These are phyloP conservation scores for Cecropterus lyciades DNA, from an alignment of 1,140 invertebrate species.

Conservation along the genomic window DNA sequence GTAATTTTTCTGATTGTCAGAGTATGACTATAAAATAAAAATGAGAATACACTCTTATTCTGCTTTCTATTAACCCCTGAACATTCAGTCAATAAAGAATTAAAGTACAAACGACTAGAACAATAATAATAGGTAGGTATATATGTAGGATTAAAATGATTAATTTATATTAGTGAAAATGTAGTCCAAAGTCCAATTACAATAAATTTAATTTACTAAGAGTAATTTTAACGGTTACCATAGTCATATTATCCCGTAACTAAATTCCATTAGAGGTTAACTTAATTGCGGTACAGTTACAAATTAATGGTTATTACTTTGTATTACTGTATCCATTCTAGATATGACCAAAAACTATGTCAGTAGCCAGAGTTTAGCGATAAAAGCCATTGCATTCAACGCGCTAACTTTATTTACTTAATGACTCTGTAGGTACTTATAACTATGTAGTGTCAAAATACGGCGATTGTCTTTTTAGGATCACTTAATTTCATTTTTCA, in stretches of 20 bases:
- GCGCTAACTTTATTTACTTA: conserved; percentile 6
- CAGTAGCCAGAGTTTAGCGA: background rate
- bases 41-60: too few species aligned
- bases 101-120: too few species aligned
- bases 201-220: conserved; percentile 14
- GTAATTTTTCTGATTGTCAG: too few species aligned
- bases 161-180: background rate
- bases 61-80: too few species aligned
- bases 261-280: conserved; percentile 24
- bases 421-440: background rate
- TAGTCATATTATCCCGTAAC: conserved; percentile 10
- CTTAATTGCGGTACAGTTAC: conserved; percentile 21
- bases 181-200: conserved; percentile 12
- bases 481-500: too few species aligned
- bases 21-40: too few species aligned
- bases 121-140: too few species aligned
- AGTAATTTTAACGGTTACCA: conserved; percentile 10
- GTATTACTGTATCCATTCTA: conserved; percentile 2
- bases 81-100: too few species aligned
- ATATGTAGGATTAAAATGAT: too few species aligned
- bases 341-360: conserved; percentile 26
- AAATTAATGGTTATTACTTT: conserved; percentile 21
- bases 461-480: too few species aligned
- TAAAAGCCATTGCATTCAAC: conserved; percentile 27
- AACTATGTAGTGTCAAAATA: too few species aligned